Base-by-base conservation (phyloP, 2,797 vertebrate species). In the Lates japonicus region DNA sequence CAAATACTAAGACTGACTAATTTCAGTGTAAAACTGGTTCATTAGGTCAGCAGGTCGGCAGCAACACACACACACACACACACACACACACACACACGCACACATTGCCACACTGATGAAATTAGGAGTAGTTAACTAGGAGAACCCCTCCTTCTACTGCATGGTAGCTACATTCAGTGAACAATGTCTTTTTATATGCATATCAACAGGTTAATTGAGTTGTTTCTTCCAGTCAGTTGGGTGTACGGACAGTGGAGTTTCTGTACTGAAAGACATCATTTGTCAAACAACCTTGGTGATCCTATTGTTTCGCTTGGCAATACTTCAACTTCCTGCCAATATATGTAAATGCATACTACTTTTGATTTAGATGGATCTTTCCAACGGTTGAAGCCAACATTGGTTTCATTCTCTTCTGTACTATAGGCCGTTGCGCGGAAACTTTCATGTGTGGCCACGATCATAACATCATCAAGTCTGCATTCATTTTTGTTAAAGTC, bases 201-300 rank as follows among this genome's bases (percentile, higher is more conserved):
- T 31, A 69, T 82, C 75, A 84, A 42, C 83, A 75, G 80, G 87
- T 90, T 83, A 82, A 91, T 82, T 72, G 83, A 86, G 69, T 75
- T 77, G 74, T 73, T n/a, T 70, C 60, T 68, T 73, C 5, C 57
- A 37, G 35, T 42, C 51, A 25, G 7, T 31, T 37, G 67, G 37
- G 7, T 63, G 46, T 37, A 52, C 20, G 58, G 60, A 41, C 16
- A 13, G 16, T 1, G 5, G 10, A n/a, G 19, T 62, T 79, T 72
- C 41, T 72, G 16, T 25, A 7, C 19, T 62, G 60, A 76, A 82
- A 77, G 78, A 39, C 20, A 14, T 54, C 7, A 59, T 78, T 78
- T 85, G 49, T 88, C 70, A 79, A 77, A 80, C 71, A 44, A 29
- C 46, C 65, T 78, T 49, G 41, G 19, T 39, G 54, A 61, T 49